Evolutionary conservation across 2,113 vertebrate genomes (phyloP), one percentile per base, ranked within the genome.

Genomic region (Mesocricetus auratus): DNA sequence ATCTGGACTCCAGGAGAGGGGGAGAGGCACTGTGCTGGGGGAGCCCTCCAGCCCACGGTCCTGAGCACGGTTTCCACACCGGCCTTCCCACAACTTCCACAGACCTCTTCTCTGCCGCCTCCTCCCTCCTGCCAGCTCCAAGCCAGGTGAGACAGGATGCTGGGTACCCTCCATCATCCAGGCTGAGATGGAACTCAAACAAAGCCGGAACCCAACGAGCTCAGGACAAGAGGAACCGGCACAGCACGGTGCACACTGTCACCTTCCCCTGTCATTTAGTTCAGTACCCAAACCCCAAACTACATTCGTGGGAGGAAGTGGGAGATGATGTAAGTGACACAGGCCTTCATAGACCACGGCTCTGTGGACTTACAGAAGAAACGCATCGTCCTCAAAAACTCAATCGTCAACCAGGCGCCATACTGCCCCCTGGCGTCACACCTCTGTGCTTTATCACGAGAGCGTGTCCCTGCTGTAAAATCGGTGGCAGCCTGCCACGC

Each of bases 401-500:
- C 88, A 95, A 53, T 89, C 90, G n/a, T 31, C 89, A 50, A 10
- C 93, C 22, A 39, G 82, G 56, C 50, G 56, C 26, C 24, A 81
- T 26, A 78, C 1, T 47, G 33, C 50, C 42, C 15, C 31, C 77
- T 86, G 95, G 97, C 93, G 9, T 47, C 53, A 31, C 33, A 81
- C 79, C 90, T 73, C 69, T 94, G 86, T 66, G 21, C 86, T 91
- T 93, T 69, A 79, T 95, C 90, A 71, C 22, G 26, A 58, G 45
- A 33, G 56, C 22, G 39, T 19, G 19, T 26, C 26, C 45, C 87
- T 64, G 89, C 42, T 77, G 8, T 90, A 86, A 96, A 96, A 68
- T 87, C 36, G 39, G 90, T 96, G 93, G 53, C 66, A 89, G 42
- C 53, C 75, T 79, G 66, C 62, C 79, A 56, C 17, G 64, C 50